Conservation (phyloP, 2,888 invertebrate genomes). For the Eurois occulta region DNA sequence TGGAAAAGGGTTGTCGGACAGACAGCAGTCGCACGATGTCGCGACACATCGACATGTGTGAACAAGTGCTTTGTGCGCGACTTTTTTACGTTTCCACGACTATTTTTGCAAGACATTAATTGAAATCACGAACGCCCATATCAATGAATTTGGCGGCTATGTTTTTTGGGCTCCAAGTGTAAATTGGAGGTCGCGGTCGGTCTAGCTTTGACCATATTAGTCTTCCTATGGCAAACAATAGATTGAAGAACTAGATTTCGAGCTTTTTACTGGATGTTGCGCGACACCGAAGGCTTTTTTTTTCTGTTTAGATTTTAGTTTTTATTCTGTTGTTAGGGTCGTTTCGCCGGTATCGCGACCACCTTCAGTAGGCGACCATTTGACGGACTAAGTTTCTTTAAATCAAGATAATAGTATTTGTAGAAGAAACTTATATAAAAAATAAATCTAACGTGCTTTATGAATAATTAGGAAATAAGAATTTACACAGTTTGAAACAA, state of each 20-base stretch:
- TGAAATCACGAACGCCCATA: slow-evolving; percentile 63
- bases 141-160: slow-evolving; percentile 40
- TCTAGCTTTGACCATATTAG: not conserved
- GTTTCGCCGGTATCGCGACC: too few species aligned
- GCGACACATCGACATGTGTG: slow-evolving; percentile 57
- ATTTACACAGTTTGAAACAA: too few species aligned
- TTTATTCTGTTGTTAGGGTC: too few species aligned
- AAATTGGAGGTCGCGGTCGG: slow-evolving; percentile 24
- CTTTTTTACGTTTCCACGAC: slow-evolving; percentile 46
- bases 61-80: slow-evolving; percentile 52
- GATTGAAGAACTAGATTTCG: not conserved
- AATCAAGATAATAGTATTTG: too few species aligned
- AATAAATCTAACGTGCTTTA: too few species aligned
- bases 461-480: too few species aligned
- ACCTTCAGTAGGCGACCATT: too few species aligned
- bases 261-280: not conserved
- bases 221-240: not conserved
- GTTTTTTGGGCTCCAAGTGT: slow-evolving; percentile 27
- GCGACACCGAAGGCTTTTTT: not conserved
- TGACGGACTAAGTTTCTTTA: too few species aligned
- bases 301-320: too few species aligned
- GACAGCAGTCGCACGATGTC: slow-evolving; percentile 53
- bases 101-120: slow-evolving; percentile 68
- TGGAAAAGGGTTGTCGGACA: slow-evolving; percentile 74
- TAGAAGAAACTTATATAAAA: too few species aligned